These are phyloP conservation scores for Ginglymostoma cirratum DNA, from an alignment of 2,113 vertebrate genomes.

Conservation along the genomic window DNA sequence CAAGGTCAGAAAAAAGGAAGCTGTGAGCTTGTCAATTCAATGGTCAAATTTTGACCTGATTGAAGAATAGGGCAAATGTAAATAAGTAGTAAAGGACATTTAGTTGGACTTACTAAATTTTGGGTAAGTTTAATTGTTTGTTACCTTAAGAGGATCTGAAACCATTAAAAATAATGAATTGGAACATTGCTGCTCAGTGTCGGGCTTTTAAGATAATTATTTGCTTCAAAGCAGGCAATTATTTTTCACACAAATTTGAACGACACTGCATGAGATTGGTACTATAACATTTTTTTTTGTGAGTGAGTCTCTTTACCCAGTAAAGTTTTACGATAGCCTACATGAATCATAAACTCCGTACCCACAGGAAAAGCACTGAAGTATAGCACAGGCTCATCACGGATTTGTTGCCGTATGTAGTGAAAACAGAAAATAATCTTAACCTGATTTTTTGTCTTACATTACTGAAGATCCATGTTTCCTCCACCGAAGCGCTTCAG, in stretches of 20 bases:
- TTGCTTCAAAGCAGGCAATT: background rate
- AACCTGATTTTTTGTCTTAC: background rate
- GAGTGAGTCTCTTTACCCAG: background rate
- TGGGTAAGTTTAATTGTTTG: background rate
- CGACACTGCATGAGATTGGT: background rate
- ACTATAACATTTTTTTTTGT: background rate
- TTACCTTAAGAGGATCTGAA: background rate
- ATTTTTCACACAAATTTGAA: background rate
- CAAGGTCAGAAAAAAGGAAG: background rate
- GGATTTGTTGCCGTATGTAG: background rate
- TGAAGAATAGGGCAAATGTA: background rate
- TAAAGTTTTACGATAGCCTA: background rate
- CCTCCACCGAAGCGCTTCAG: background rate
- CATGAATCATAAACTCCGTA: background rate
- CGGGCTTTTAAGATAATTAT: background rate
- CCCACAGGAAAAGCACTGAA: background rate
- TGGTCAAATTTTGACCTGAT: background rate
- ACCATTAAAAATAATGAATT: background rate
- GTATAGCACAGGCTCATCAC: too few species aligned
- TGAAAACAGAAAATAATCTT: background rate
- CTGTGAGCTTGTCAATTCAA: background rate
- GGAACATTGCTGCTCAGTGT: background rate
- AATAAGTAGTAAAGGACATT: too few species aligned
- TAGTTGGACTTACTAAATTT: background rate
- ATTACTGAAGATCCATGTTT: background rate